Base-by-base conservation (phyloP, 2,888 invertebrate species). In the Linyphia triangularis region DNA sequence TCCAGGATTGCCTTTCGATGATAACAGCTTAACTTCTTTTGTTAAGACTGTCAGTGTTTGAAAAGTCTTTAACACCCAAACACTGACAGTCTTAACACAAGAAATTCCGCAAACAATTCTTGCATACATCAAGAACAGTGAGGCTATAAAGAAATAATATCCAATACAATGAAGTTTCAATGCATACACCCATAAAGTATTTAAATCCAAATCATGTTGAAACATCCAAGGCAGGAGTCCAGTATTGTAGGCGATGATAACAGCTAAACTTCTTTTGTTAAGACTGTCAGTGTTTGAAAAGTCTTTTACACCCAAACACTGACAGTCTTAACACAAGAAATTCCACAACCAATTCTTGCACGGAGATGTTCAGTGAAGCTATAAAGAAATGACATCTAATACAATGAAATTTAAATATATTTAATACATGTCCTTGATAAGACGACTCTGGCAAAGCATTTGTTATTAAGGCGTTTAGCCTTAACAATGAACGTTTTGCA, bases 21-120 rank as follows among this genome's bases (percentile, higher is more conserved):
- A 4, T 22, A 10, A 63, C 4, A 28, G 26, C 24, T 13, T 13
- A 75, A 75, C 26, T 75, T 51, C 57, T n/a, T 28, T 28, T 10
- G 59, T 33, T 19, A 75, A 57, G 73, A 75, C 73, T 75, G 73
- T 51, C 73, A 75, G 73, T 75, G 73, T 75, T 75, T 75, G 33
- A n/a, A 19, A 57, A 40, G 16, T 26, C n/a, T 30, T 4, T n/a
- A 19, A 26, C 24, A 59, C n/a, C 73, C 73, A 75, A 75, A 75
- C 73, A 75, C 73, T 75, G 73, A 75, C 73, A 75, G 73, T 75
- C 73, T 75, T 75, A 75, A 75, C 73, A 59, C 16, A 9, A 19
- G 30, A 59, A 16, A 75, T 57, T n/a, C 9, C 59, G 57, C 30
- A 28, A 28, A 33, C 2, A 72, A 4, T 30, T 61, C 2, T n/a